Evolutionary conservation across 2,113 vertebrate genomes (phyloP), one percentile per base, ranked within the genome.

Genomic region (Corythoichthys intestinalis): DNA sequence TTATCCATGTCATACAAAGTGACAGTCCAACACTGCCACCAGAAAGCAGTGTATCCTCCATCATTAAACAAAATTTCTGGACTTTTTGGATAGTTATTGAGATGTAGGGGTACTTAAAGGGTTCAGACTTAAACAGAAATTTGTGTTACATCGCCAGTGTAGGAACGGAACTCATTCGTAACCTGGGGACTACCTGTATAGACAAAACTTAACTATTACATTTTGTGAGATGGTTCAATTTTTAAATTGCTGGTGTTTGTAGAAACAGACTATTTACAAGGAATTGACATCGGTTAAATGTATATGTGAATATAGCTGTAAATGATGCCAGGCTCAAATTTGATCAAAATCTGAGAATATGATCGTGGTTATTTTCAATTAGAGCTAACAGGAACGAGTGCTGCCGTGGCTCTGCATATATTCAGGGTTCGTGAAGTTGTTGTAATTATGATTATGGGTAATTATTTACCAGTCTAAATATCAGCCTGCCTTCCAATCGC

Each of bases 401-500:
- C 80, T 82, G 79, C 80, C 49, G 81, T 87, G 84, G 79, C 83
- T 88, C 80, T 72, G 79, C 73, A 66, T 80, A 84, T 80, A 86
- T 88, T 90, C 85, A 86, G 89, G 84, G 84, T 92, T 83, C 80
- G 83, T 89, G 82, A 85, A 83, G 75, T 87, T 82, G 83, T 81
- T 87, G 87, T 90, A 76, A 85, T 64, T 71, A 46, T 62, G 60
- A 82, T 80, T 82, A 87, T 80, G 76, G 85, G 68, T 80, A 46
- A 71, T 69, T 84, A 86, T 83, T 79, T 87, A 71, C 65, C 67
- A 88, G 83, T 87, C 73, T 86, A 77, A 77, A 84, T 80, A 89
- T 86, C 87, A 75, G 83, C 88, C 89, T 91, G 88, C 89, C 87
- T 88, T 92, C 85, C 88, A 83, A 85, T 84, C 86, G 88, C 83